A percentile compares a stretch with the other conserved stretches of the same genome.
These are phyloP conservation scores for Apotomis turbidana DNA, from an alignment of 2,888 invertebrate species.

Conservation along the genomic window DNA sequence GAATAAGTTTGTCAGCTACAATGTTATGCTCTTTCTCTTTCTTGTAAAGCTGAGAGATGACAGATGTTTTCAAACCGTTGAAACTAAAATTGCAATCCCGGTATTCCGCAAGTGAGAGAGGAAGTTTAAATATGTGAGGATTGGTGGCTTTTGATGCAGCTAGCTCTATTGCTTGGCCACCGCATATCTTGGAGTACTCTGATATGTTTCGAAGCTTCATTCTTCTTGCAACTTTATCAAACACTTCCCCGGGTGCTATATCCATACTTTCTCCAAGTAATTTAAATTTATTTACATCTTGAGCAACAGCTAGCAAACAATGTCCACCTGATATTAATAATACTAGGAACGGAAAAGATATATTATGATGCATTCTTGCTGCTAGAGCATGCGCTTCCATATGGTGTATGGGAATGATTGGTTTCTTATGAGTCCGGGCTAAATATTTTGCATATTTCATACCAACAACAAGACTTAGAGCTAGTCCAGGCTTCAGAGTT, in stretches of 20 bases:
- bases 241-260: constrained; percentile 96
- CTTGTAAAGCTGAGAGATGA: constrained; percentile 77
- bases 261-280: constrained; percentile 92
- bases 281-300: constrained; percentile 89
- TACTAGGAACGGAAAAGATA: constrained; percentile 94
- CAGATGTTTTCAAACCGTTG: constrained; percentile 90
- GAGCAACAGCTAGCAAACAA: constrained; percentile 91
- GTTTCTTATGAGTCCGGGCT: constrained; percentile 87
- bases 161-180: constrained; percentile 94
- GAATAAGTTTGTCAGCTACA: constrained; percentile 89
- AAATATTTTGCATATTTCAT: constrained; percentile 92
- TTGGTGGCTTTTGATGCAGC: constrained; percentile 89
- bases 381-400: constrained; percentile 99
- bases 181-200: constrained; percentile 89
- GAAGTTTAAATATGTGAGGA: constrained; percentile 87
- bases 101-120: constrained; percentile 85
- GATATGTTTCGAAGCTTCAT: constrained; percentile 91
- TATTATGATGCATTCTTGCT: constrained; percentile 88
- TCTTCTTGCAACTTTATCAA: constrained; percentile 95
- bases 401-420: constrained; percentile 98
- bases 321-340: constrained; percentile 97
- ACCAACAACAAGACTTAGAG: constrained; percentile 91
- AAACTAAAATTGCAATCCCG: constrained; percentile 96
- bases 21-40: constrained; percentile 84
- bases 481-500: constrained; percentile 93